A percentile compares a stretch with the other conserved stretches of the same genome.
phyloP scores from a whole-genome alignment of 2,888 invertebrate genomes.

The Nycteola revayana region DNA sequence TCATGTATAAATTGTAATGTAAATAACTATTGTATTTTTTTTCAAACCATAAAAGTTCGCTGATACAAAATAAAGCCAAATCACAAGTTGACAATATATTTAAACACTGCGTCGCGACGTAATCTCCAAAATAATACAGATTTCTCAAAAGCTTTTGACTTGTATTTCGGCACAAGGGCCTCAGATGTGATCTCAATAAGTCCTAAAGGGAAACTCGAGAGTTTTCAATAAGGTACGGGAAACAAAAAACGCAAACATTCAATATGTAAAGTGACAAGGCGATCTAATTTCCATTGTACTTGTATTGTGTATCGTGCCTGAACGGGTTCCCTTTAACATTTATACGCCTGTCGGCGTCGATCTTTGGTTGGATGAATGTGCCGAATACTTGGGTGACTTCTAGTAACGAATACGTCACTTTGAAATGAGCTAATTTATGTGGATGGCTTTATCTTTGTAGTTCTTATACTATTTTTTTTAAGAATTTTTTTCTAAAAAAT shows the following conservation, averaged over 20 bases:
- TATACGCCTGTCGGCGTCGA: constrained; percentile 13
- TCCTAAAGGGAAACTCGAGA: constrained; percentile 27
- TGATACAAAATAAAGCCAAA: constrained; percentile 16
- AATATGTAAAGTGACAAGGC: constrained; percentile 28
- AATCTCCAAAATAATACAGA: constrained; percentile 20
- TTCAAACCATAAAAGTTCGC: constrained; percentile 5
- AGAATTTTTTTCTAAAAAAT: too few relatives aligned
- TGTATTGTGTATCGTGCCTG: constrained; percentile 29
- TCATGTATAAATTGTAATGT: neutral
- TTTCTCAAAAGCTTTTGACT: constrained; percentile 24
- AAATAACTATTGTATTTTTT: constrained; percentile 4
- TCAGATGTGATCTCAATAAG: constrained; percentile 35
- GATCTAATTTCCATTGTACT: constrained; percentile 37
- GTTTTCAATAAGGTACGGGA: constrained; percentile 21
- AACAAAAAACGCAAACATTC: constrained; percentile 30
- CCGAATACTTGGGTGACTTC: constrained; percentile 15
- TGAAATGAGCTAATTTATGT: constrained; percentile 17
- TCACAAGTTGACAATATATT: constrained; percentile 29
- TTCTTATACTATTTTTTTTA: too few relatives aligned
- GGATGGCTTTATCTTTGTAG: too few relatives aligned
- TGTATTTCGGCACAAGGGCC: constrained; percentile 22
- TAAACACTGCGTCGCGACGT: constrained; percentile 18
- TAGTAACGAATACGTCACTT: constrained; percentile 19
- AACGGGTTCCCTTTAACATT: constrained; percentile 33
- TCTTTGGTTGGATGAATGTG: constrained; percentile 19